These are phyloP conservation scores for Tenthredo livida DNA, from an alignment of 2,888 invertebrate species.

Conservation along the genomic window DNA sequence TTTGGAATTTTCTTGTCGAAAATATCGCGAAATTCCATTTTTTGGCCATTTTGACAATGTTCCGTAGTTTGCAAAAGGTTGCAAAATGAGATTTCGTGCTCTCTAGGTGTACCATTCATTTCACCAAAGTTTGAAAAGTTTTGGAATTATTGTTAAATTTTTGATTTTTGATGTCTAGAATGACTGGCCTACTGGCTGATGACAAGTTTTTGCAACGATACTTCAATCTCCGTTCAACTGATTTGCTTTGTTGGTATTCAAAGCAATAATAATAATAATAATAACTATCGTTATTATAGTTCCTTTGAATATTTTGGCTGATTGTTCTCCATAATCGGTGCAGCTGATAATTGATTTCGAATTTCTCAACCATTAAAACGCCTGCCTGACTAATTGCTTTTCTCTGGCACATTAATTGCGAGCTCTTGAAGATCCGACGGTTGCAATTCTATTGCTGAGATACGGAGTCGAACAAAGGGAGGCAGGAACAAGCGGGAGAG, in stretches of 20 bases:
- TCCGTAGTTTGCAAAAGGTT: no score
- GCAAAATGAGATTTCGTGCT: no score
- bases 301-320: background rate
- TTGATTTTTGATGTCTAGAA: no score
- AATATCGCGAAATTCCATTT: no score
- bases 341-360: slow-evolving; percentile 31
- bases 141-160: no score
- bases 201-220: background rate
- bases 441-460: background rate
- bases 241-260: background rate
- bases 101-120: no score
- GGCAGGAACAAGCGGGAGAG: background rate
- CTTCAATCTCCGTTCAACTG: background rate
- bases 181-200: background rate
- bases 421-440: slow-evolving; percentile 8
- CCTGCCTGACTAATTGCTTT: background rate
- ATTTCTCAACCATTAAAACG: background rate
- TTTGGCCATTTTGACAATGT: no score
- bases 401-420: background rate
- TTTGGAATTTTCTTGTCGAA: no score
- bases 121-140: no score
- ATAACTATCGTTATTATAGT: background rate
- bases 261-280: background rate
- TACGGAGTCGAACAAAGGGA: background rate
- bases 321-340: background rate